Conservation (phyloP, 2,888 invertebrate genomes). For the Keiferia lycopersicella region DNA sequence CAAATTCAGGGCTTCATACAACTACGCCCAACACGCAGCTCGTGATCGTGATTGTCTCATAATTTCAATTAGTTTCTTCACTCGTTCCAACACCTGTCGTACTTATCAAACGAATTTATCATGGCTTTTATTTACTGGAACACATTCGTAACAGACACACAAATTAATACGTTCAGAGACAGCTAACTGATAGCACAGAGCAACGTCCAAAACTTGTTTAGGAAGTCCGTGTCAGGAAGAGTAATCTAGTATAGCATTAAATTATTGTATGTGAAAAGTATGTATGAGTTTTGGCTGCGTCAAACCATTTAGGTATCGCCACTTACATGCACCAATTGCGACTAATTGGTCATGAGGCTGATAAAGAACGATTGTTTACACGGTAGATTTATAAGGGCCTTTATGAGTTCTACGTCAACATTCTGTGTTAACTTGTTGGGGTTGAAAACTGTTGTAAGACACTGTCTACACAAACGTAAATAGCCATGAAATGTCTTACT, state of each 20-base stretch:
- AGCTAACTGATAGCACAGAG: neutral
- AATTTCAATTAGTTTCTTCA: conserved; percentile 5
- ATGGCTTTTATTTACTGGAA: conserved; percentile 39
- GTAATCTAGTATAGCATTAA: conserved; percentile 17
- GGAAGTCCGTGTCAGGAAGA: conserved; percentile 11
- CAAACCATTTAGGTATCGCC: neutral
- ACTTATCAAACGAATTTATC: conserved; percentile 29
- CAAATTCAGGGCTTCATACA: conserved; percentile 14
- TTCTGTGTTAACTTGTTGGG: conserved; percentile 10
- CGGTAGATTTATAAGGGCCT: neutral
- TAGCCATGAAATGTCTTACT: too few species aligned
- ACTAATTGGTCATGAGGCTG: conserved; percentile 22
- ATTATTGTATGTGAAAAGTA: conserved; percentile 13
- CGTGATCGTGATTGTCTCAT: neutral
- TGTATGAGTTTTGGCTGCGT: conserved; percentile 9
- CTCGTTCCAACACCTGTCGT: conserved; percentile 8
- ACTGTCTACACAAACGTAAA: too few species aligned
- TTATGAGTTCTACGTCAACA: conserved; percentile 1
- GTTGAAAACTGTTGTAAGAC: neutral
- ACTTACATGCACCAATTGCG: conserved; percentile 18
- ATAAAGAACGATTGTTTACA: conserved; percentile 4
- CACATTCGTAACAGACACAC: conserved; percentile 34
- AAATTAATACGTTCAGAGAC: conserved; percentile 19
- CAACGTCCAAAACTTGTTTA: conserved; percentile 18
- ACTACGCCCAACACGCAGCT: neutral